Evolutionary conservation across 2,797 vertebrate genomes (phyloP).

Genomic region (Gorsachius magnificus): DNA sequence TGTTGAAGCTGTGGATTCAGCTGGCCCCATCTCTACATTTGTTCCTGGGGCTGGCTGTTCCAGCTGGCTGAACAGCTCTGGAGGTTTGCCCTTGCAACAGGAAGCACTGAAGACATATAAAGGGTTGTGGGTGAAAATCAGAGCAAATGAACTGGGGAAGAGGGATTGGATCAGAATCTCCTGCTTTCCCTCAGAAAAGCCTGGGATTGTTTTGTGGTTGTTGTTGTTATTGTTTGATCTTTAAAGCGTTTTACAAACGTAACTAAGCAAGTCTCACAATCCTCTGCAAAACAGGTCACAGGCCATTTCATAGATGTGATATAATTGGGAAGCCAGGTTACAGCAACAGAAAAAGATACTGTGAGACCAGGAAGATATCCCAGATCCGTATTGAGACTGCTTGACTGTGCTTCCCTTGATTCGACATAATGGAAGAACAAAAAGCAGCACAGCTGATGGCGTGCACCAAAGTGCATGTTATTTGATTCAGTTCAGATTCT

Average conservation of each 20-base stretch:
- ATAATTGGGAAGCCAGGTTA: background rate
- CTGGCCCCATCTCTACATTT: background rate
- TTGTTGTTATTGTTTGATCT: background rate
- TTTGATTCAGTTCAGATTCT: conserved; percentile 69
- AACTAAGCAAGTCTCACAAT: background rate
- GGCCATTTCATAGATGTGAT: background rate
- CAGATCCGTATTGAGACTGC: background rate
- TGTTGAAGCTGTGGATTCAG: background rate
- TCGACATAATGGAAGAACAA: conserved; percentile 56
- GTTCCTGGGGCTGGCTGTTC: background rate
- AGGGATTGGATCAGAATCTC: background rate
- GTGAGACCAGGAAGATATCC: background rate
- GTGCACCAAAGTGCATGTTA: conserved; percentile 55
- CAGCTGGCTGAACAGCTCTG: background rate
- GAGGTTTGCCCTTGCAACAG: background rate
- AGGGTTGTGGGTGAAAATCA: background rate
- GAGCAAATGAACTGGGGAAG: background rate
- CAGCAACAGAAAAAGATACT: background rate
- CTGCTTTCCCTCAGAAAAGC: background rate
- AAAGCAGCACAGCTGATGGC: conserved; percentile 52
- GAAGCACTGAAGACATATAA: background rate
- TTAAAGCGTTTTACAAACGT: background rate
- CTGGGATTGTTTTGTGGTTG: background rate
- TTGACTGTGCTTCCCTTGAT: background rate
- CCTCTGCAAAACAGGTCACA: background rate